Base-by-base conservation (phyloP, 2,113 vertebrate genomes). In the Etheostoma cragini region DNA sequence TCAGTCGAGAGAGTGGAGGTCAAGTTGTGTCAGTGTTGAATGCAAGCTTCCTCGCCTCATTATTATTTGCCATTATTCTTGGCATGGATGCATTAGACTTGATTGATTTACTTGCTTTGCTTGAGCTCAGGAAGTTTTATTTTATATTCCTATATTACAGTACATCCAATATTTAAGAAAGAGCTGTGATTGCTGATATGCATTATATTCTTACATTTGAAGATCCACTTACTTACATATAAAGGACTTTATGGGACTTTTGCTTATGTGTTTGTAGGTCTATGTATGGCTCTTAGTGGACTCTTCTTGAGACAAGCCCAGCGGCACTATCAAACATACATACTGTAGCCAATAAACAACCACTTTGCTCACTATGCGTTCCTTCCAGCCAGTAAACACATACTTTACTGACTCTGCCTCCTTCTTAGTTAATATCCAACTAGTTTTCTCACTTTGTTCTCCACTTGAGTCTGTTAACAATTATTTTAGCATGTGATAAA, bases 11-110 rank as follows among this genome's bases (percentile, higher is more conserved):
- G 88, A 89, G 74, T 89, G 85, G 83, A 91, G 90, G 91, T 88
- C 82, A 92, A 88, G 86, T 92, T 88, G 81, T 92, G 89, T 86
- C 69, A 58, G 90, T 83, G 89, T 89, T 92, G 92, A 93, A 91
- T 90, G 83, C 88, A 58, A 69, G 73, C 81, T 93, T 95, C 91
- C 94, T 92, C 15, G 30, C 57, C 58, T 85, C 83, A 77, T 86
- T 91, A 92, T 93, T 85, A 89, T 80, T 89, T 88, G 45, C 78
- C 80, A 84, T 91, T 93, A 84, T 88, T 90, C 82, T 92, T 92
- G 93, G 90, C 91, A 81, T 79, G 73, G 74, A 83, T 89, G 78
- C 72, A 84, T 84, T 69, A 62, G 49, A 83, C 85, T 75, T 81
- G 89, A 93, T 66, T 88, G 87, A 92, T 93, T 91, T 93, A 92